Percentiles rank a stretch among this genome's conserved stretches.
Evolutionary conservation across 2,797 vertebrate genomes (phyloP).

Genomic region (Thaleichthys pacificus): DNA sequence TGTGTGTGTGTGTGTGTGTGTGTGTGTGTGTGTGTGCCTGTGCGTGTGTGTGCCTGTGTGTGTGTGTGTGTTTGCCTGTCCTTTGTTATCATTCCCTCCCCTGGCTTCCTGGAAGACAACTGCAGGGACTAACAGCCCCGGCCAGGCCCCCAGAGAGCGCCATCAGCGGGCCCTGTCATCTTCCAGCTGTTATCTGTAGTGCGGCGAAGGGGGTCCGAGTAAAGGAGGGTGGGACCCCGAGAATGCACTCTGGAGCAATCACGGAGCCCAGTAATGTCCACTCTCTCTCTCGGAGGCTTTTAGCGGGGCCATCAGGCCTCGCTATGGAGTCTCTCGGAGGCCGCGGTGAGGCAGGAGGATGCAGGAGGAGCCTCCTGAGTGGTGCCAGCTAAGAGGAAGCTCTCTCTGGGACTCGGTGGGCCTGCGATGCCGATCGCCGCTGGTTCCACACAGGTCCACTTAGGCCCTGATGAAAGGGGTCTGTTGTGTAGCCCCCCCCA

Average conservation of each 20-base stretch:
- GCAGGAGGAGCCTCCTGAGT: no score
- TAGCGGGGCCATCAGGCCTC: not conserved
- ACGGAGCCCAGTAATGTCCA: slow-evolving; percentile 33
- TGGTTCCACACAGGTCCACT: no score
- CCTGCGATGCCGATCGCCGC: no score
- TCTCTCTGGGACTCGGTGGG: no score
- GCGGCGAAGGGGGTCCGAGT: slow-evolving; percentile 3
- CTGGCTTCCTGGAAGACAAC: not conserved
- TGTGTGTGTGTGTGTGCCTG: no score
- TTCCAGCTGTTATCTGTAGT: not conserved
- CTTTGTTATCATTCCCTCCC: not conserved
- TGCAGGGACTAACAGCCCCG: not conserved
- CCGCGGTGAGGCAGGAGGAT: no score
- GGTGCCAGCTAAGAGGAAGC: no score
- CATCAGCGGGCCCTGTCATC: not conserved
- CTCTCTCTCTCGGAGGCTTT: slow-evolving; percentile 21
- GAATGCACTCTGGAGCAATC: slow-evolving; percentile 6
- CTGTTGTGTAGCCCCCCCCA: no score
- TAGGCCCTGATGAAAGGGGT: no score
- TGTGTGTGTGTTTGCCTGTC: no score
- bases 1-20: no score
- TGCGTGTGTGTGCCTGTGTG: no score
- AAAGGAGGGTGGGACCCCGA: not conserved
- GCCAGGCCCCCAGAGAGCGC: not conserved
- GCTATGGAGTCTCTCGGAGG: slow-evolving; percentile 14